Evolutionary conservation across 2,888 invertebrate genomes (phyloP).

Genomic region (Crioceris asparagi): DNA sequence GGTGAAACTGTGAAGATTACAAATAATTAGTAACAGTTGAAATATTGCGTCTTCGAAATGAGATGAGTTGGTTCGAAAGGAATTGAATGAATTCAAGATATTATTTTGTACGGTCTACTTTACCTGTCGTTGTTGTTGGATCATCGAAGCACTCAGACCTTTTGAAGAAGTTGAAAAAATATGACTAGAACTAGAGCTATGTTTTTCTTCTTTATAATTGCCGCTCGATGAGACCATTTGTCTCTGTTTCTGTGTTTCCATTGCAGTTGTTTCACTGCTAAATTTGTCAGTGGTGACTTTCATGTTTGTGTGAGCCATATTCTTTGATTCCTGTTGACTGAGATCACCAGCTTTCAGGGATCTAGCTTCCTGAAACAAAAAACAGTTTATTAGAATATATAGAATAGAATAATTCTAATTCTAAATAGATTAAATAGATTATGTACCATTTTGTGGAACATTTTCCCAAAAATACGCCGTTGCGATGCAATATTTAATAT

Average conservation of each 20-base stretch:
- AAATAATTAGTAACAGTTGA: neutral
- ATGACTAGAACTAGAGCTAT: conserved; percentile 64
- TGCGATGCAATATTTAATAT: too few species aligned
- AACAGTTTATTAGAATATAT: too few species aligned
- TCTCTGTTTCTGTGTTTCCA: conserved; percentile 57
- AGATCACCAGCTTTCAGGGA: conserved; percentile 75
- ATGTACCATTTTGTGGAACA: too few species aligned
- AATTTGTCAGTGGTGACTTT: conserved; percentile 78
- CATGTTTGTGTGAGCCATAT: conserved; percentile 73
- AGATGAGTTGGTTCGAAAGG: too few species aligned
- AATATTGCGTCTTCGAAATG: too few species aligned
- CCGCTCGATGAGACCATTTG: conserved; percentile 72
- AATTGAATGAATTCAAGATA: too few species aligned
- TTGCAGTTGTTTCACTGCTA: conserved; percentile 67
- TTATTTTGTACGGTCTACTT: too few species aligned
- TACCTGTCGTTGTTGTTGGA: conserved; percentile 26
- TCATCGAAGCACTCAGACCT: conserved; percentile 47
- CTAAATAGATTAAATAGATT: too few species aligned
- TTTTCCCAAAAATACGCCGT: too few species aligned
- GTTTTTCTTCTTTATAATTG: conserved; percentile 60
- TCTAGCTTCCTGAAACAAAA: conserved; percentile 61
- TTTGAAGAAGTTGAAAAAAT: conserved; percentile 71
- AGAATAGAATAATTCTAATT: too few species aligned
- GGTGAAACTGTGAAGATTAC: conserved; percentile 24
- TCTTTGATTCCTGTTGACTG: conserved; percentile 76